A percentile compares a stretch with the other conserved stretches of the same genome.
These are phyloP conservation scores for Callinectes sapidus DNA, from an alignment of 2,888 invertebrate species.

Conservation along the genomic window DNA sequence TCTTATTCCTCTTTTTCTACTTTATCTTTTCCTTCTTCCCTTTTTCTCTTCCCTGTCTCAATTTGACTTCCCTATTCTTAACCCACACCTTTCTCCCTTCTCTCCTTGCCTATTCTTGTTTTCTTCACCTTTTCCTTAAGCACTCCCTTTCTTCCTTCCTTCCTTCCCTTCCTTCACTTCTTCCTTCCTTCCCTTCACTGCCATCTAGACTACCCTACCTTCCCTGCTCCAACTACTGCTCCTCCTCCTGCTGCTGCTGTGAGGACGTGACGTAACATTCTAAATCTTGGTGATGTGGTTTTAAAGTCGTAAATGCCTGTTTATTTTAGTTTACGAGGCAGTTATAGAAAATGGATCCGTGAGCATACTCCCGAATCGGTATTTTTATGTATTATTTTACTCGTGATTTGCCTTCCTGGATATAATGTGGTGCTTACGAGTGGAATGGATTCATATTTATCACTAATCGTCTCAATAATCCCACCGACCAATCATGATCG, in stretches of 20 bases:
- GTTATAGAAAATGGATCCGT: constrained; percentile 21
- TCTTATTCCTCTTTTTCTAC: neutral
- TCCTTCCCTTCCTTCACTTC: neutral
- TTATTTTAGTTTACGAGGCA: constrained; percentile 29
- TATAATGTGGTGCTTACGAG: neutral
- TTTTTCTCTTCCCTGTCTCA: neutral
- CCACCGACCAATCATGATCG: neutral
- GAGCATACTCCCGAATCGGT: neutral
- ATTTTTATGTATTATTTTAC: constrained; percentile 21
- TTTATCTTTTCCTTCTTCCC: neutral
- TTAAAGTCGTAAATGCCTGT: constrained; percentile 31
- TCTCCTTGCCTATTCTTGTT: no score
- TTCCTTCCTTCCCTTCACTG: neutral
- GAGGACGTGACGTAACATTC: constrained; percentile 1
- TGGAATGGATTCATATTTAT: constrained; percentile 26
- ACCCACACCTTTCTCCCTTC: no score
- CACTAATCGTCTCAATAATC: constrained; percentile 20
- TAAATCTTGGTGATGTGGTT: constrained; percentile 24
- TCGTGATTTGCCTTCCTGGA: constrained; percentile 23
- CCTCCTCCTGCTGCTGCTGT: neutral
- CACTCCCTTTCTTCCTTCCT: neutral
- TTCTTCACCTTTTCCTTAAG: no score
- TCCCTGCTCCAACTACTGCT: no score
- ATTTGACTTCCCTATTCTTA: neutral
- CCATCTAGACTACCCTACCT: neutral